phyloP scores from a whole-genome alignment of 2,113 vertebrate genomes.

The Pitta sordida region DNA sequence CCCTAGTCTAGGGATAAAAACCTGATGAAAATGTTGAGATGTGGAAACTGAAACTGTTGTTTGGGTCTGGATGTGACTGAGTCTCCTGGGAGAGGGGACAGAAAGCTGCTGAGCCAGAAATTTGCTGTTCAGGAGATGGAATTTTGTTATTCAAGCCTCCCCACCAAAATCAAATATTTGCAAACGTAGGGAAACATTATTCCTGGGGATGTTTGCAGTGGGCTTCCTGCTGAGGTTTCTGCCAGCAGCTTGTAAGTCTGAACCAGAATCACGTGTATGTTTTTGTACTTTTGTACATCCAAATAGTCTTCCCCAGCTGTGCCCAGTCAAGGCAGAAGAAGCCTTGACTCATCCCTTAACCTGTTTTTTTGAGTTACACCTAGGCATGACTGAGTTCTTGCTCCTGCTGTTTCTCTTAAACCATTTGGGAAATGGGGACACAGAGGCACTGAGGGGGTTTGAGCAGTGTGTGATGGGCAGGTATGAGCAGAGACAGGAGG shows the following conservation, averaged over 20 bases:
- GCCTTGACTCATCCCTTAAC: neutral
- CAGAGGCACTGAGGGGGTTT: neutral
- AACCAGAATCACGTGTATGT: neutral
- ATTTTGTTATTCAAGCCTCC: neutral
- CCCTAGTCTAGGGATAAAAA: neutral
- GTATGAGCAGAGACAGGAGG: neutral
- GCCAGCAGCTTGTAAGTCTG: neutral
- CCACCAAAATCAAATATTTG: slow-evolving; percentile 7
- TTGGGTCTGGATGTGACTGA: neutral
- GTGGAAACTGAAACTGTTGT: neutral
- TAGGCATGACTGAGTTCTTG: neutral
- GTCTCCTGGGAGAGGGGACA: neutral
- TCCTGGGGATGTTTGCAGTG: neutral
- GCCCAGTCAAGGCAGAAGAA: neutral
- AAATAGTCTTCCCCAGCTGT: neutral
- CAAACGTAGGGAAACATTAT: neutral
- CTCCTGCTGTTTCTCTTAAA: neutral
- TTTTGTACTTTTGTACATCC: neutral
- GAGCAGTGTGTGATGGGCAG: neutral
- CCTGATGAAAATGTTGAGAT: neutral
- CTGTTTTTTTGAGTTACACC: neutral
- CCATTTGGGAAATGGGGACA: neutral
- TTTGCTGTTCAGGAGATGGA: neutral
- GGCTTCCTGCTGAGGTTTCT: neutral
- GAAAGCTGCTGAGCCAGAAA: neutral